These are phyloP conservation scores for Spodoptera picta DNA, from an alignment of 2,888 invertebrate genomes.

Conservation along the genomic window DNA sequence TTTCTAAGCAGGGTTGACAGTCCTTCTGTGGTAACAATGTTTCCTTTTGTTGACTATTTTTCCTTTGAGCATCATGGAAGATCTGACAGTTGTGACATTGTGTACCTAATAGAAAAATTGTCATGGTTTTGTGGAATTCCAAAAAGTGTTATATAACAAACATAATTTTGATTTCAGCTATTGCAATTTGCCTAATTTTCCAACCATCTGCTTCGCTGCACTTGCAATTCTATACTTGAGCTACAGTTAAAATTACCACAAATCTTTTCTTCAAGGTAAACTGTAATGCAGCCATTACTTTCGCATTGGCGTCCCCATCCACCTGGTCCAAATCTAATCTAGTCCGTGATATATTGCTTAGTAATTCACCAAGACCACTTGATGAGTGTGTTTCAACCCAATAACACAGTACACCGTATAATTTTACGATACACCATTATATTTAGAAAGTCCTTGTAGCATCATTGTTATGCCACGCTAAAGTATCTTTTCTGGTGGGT, in stretches of 20 bases:
- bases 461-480: conserved; percentile 47
- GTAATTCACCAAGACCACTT: conserved; percentile 55
- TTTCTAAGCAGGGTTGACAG: too few relatives aligned
- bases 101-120: background rate
- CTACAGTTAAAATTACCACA: conserved; percentile 17
- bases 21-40: too few relatives aligned
- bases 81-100: background rate
- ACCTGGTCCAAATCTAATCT: conserved; percentile 52
- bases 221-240: conserved; percentile 12
- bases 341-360: conserved; percentile 50
- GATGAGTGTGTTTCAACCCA: conserved; percentile 51
- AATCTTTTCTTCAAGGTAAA: conserved; percentile 45
- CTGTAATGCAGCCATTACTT: conserved; percentile 48
- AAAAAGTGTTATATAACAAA: too few relatives aligned
- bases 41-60: too few relatives aligned
- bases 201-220: background rate
- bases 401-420: conserved; percentile 45
- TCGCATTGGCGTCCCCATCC: conserved; percentile 40
- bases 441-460: conserved; percentile 58
- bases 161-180: too few relatives aligned
- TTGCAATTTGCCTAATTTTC: too few relatives aligned
- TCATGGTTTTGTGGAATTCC: background rate
- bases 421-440: conserved; percentile 57
- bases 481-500: conserved; percentile 47
- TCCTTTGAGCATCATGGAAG: too few relatives aligned